Conservation (phyloP, 1,140 invertebrate species). For the Drosophila varians region DNA sequence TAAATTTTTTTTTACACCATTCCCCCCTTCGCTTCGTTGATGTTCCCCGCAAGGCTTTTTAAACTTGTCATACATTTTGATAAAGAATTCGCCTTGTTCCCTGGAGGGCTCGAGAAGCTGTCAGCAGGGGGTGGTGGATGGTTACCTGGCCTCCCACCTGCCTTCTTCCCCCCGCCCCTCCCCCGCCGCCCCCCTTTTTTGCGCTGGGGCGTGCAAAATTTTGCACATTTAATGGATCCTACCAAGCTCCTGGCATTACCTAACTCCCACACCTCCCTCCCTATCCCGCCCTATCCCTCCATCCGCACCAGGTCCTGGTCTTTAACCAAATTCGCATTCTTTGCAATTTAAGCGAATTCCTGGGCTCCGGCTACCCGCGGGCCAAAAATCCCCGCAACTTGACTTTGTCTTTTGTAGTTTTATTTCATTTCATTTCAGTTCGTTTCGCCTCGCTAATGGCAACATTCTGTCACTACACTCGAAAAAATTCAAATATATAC, state of each 20-base stretch:
- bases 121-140: conserved; percentile 31
- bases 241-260: too few relatives aligned
- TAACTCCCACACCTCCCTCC: too few relatives aligned
- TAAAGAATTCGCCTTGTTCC: conserved; percentile 61
- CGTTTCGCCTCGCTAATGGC: conserved; percentile 44
- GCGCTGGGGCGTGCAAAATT: conserved; percentile 32
- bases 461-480: conserved; percentile 14
- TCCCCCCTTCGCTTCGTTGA: conserved; percentile 37
- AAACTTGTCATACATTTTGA: conserved; percentile 76
- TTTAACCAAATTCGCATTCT: conserved; percentile 49
- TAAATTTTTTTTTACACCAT: background rate
- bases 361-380: conserved; percentile 34
- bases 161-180: too few relatives aligned
- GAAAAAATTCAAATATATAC: too few relatives aligned
- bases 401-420: conserved; percentile 50
- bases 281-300: background rate
- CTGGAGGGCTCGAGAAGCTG: conserved; percentile 44
- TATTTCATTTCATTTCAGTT: conserved; percentile 45
- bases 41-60: conserved; percentile 63
- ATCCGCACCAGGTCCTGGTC: conserved; percentile 1
- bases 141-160: too few relatives aligned
- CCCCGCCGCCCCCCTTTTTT: background rate
- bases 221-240: conserved; percentile 31
- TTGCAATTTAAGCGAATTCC: conserved; percentile 47
- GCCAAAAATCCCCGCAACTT: conserved; percentile 27